A percentile compares a stretch with the other conserved stretches of the same genome.
These are phyloP conservation scores for Crossaster papposus DNA, from an alignment of 53 echinoderm and acorn worm genomes.

Conservation along the genomic window DNA sequence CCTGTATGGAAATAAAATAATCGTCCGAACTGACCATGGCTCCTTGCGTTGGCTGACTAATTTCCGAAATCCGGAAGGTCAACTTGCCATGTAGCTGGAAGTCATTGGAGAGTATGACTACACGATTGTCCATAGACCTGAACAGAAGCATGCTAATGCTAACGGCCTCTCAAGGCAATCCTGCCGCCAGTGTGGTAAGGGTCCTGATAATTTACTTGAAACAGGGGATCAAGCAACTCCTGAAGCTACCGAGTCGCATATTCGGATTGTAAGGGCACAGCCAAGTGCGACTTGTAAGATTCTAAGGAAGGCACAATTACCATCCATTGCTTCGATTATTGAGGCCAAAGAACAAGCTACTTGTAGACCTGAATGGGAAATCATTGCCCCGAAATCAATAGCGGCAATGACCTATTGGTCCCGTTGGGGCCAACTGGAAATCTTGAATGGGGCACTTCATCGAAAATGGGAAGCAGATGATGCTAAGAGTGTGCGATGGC, in stretches of 20 bases:
- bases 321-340: constrained; percentile 25
- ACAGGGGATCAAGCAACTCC: too few species aligned
- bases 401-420: constrained; percentile 52
- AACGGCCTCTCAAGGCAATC: constrained; percentile 38
- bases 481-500: constrained; percentile 29
- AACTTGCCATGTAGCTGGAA: constrained; percentile 40
- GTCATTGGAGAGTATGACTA: constrained; percentile 32
- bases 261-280: not conserved
- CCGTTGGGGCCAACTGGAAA: constrained; percentile 66
- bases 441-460: constrained; percentile 43
- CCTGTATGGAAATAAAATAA: constrained; percentile 7
- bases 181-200: constrained; percentile 39
- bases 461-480: constrained; percentile 70
- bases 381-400: not conserved
- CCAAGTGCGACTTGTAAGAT: not conserved
- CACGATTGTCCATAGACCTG: constrained; percentile 3
- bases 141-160: constrained; percentile 12
- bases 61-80: constrained; percentile 29
- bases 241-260: not conserved
- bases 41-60: constrained; percentile 30
- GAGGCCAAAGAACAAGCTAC: constrained; percentile 24
- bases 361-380: constrained; percentile 47
- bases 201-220: not conserved
- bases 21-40: constrained; percentile 26
- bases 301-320: constrained; percentile 10